These are phyloP conservation scores for Cyclopterus lumpus DNA, from an alignment of 2,797 vertebrate species.

Conservation along the genomic window DNA sequence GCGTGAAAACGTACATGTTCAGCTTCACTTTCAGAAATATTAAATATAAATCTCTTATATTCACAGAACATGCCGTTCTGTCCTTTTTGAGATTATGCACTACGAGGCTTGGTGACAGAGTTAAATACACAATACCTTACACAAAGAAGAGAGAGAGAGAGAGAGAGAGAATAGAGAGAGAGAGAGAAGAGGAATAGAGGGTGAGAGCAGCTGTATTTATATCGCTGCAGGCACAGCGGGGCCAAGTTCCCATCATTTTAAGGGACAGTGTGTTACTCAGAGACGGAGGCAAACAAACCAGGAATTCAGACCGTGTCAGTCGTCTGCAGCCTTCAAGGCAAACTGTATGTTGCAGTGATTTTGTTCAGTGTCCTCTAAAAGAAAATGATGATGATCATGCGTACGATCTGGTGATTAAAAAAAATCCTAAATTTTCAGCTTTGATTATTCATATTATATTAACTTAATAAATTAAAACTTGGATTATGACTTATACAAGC, in stretches of 20 bases:
- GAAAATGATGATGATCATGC: not conserved
- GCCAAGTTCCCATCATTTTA: constrained; percentile 43
- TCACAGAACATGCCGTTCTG: constrained; percentile 29
- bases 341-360: not conserved
- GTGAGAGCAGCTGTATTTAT: constrained; percentile 46
- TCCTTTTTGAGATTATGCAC: constrained; percentile 3
- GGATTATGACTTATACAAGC: constrained; percentile 27
- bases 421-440: constrained; percentile 5
- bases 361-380: constrained; percentile 5
- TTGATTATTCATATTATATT: constrained; percentile 5
- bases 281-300: constrained; percentile 47
- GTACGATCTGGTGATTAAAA: not conserved
- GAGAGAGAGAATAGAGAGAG: not conserved
- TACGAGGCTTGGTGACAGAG: constrained; percentile 4
- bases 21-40: not conserved
- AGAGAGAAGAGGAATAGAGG: constrained; percentile 12
- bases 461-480: not conserved
- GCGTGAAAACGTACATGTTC: not conserved
- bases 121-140: constrained; percentile 31
- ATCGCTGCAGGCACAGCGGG: constrained; percentile 31
- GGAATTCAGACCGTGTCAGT: constrained; percentile 17
- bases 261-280: constrained; percentile 37
- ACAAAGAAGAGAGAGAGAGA: constrained; percentile 19
- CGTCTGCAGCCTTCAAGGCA: constrained; percentile 1
- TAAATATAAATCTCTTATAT: not conserved